Evolutionary conservation across 2,113 vertebrate species (phyloP).

Genomic region (Crotalus viridis): DNA sequence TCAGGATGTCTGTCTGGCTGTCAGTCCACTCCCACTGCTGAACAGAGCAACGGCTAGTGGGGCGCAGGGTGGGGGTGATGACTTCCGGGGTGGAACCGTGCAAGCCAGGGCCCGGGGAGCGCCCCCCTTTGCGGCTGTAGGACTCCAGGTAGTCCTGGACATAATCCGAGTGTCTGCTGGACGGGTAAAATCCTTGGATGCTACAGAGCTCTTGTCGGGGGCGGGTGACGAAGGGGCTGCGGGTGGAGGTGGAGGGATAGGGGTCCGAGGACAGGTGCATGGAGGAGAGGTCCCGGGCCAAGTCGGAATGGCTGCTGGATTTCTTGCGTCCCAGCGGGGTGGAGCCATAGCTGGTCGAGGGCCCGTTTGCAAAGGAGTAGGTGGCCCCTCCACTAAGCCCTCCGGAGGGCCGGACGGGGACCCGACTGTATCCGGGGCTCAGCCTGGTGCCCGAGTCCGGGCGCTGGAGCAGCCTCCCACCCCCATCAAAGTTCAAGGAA

Average conservation of each 20-base stretch:
- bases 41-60: conserved; percentile 63
- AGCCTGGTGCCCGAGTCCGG: conserved; percentile 70
- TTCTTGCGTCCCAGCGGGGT: conserved; percentile 79
- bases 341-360: conserved; percentile 71
- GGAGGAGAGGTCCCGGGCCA: conserved; percentile 83
- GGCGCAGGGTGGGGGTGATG: conserved; percentile 60
- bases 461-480: conserved; percentile 78
- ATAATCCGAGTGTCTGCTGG: conserved; percentile 57
- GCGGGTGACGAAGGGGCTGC: conserved; percentile 43
- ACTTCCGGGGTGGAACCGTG: conserved; percentile 44
- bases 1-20: conserved; percentile 14
- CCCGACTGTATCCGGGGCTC: conserved; percentile 70
- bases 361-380: conserved; percentile 56
- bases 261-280: conserved; percentile 74
- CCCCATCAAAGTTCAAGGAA: conserved; percentile 69
- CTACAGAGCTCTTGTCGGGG: conserved; percentile 53
- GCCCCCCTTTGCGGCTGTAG: conserved; percentile 54
- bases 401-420: conserved; percentile 66
- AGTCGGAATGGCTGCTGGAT: conserved; percentile 88
- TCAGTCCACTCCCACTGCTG: conserved; percentile 71
- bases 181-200: conserved; percentile 69
- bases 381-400: conserved; percentile 71
- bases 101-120: conserved; percentile 2
- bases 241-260: conserved; percentile 41
- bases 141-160: conserved; percentile 65